Conservation (phyloP, 2,113 vertebrate genomes). For the Hyla sarda region DNA sequence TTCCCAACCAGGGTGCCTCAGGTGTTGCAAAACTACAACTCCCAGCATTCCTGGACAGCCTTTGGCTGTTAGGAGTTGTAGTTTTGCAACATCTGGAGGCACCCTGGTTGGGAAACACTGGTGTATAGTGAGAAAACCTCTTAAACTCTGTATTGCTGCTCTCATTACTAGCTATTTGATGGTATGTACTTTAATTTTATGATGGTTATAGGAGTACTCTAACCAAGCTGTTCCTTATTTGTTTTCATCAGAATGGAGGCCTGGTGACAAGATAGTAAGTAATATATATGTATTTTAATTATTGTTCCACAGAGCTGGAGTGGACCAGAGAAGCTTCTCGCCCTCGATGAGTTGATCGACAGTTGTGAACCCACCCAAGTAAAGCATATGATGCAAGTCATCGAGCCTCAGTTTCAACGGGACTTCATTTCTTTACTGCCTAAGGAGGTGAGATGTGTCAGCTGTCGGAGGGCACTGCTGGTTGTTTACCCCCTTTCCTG, state of each 20-base stretch:
- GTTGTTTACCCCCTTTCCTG: slow-evolving; percentile 57
- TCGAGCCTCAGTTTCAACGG: slow-evolving; percentile 98
- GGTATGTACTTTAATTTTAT: too few species aligned
- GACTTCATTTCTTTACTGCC: slow-evolving; percentile 99
- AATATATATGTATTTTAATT: not conserved
- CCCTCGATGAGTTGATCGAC: slow-evolving; percentile 98
- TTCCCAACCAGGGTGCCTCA: too few species aligned
- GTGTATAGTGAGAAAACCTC: too few species aligned
- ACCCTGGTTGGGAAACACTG: too few species aligned
- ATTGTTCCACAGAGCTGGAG: slow-evolving; percentile 82
- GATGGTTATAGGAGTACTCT: not conserved
- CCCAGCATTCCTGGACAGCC: too few species aligned
- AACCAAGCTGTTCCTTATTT: not conserved
- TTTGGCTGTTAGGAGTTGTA: too few species aligned
- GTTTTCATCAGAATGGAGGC: not conserved
- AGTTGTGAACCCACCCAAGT: slow-evolving; percentile 99
- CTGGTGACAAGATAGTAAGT: not conserved
- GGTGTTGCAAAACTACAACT: too few species aligned
- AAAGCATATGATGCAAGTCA: slow-evolving; percentile 99
- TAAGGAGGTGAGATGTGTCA: slow-evolving; percentile 89
- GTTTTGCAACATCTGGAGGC: too few species aligned
- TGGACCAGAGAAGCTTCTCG: slow-evolving; percentile 97
- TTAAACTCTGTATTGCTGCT: too few species aligned
- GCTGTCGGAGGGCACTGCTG: slow-evolving; percentile 8
- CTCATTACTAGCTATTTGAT: too few species aligned